A percentile compares a stretch with the other conserved stretches of the same genome.
Evolutionary conservation across 2,888 invertebrate genomes (phyloP).

Genomic region (Sialis fuliginosa): DNA sequence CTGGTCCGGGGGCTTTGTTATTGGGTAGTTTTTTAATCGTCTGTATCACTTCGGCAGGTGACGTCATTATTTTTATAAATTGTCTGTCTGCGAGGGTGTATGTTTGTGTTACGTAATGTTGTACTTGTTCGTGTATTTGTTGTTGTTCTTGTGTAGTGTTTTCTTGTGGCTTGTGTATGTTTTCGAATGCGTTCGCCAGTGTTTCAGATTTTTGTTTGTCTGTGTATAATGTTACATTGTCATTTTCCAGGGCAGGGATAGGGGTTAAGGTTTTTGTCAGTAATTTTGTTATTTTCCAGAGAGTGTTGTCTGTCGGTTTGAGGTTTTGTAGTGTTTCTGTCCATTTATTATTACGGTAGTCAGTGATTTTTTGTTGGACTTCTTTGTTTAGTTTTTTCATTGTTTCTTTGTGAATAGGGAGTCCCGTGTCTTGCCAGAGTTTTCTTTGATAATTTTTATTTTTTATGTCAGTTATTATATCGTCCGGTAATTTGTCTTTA

Average conservation of each 20-base stretch:
- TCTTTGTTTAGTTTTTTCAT: background rate
- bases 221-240: no score
- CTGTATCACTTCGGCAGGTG: slow-evolving; percentile 1
- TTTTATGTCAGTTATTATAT: background rate
- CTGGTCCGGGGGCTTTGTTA: slow-evolving; percentile 9
- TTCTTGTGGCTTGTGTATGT: no score
- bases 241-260: no score
- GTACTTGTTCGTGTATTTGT: no score
- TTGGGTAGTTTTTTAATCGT: slow-evolving; percentile 6
- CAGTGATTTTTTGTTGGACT: no score
- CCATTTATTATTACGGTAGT: slow-evolving; percentile 4
- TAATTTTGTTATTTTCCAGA: slow-evolving; percentile 8
- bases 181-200: no score
- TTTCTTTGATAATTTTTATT: background rate
- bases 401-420: background rate
- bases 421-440: background rate
- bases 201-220: no score
- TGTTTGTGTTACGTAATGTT: no score
- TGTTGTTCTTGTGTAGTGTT: no score
- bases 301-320: slow-evolving; percentile 6
- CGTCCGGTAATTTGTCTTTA: background rate
- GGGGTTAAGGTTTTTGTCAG: slow-evolving; percentile 3
- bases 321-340: slow-evolving; percentile 2
- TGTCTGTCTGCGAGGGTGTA: background rate
- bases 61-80: background rate